A percentile compares a stretch with the other conserved stretches of the same genome.
phyloP scores from a whole-genome alignment of 2,888 invertebrate species.

The Steromphala cineraria region DNA sequence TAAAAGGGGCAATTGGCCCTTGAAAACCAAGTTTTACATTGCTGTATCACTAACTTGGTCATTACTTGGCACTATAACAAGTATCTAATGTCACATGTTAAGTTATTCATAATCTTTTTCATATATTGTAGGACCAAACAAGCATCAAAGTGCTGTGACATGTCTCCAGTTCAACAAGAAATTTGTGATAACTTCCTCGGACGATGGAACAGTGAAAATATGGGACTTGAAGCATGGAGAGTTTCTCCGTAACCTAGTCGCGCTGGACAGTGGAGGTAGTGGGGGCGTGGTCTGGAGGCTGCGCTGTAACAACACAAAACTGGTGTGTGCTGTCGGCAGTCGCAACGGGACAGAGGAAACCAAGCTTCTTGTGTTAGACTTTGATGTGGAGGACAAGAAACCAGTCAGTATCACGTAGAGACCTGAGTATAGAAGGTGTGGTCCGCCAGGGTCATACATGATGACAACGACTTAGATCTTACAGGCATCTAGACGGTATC shows the following conservation, averaged over 20 bases:
- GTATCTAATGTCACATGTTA: background rate
- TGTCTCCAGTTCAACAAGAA: constrained; percentile 95
- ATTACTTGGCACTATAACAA: background rate
- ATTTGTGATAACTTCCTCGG: constrained; percentile 98
- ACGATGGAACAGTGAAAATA: constrained; percentile 98
- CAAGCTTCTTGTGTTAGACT: constrained; percentile 96
- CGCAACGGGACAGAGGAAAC: constrained; percentile 99
- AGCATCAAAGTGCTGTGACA: constrained; percentile 98
- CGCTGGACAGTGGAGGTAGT: constrained; percentile 94
- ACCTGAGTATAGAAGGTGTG: background rate
- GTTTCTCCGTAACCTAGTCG: constrained; percentile 96
- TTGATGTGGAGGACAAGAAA: constrained; percentile 83
- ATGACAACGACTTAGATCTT: too few species aligned
- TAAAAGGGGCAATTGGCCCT: too few species aligned
- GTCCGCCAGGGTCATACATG: too few species aligned
- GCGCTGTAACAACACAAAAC: constrained; percentile 93
- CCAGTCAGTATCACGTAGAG: background rate
- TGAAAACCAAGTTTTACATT: too few species aligned
- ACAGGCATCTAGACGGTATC: background rate
- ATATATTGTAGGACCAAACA: constrained; percentile 85
- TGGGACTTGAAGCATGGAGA: constrained; percentile 97
- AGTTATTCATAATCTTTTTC: background rate
- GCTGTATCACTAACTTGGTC: too few species aligned
- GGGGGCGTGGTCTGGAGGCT: constrained; percentile 99
- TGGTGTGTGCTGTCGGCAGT: constrained; percentile 98